phyloP scores from a whole-genome alignment of 2,888 invertebrate genomes.

The Heteropelma amictum region DNA sequence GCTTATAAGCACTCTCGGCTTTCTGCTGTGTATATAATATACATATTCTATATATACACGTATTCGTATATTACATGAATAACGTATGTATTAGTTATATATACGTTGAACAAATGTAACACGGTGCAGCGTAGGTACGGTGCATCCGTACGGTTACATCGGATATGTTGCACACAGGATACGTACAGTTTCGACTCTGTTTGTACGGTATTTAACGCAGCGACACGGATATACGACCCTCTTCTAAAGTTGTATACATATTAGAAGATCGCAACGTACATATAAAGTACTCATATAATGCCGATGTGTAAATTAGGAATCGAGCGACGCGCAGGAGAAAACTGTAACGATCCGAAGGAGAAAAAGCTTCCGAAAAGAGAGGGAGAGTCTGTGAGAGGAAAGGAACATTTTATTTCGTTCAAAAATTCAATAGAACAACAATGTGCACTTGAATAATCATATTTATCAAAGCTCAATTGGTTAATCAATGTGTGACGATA shows the following conservation, averaged over 20 bases:
- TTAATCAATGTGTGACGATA: too few relatives aligned
- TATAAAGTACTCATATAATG: too few relatives aligned
- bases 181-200: conserved; percentile 22
- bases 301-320: too few relatives aligned
- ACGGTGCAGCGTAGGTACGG: conserved; percentile 28
- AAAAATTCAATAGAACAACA: too few relatives aligned
- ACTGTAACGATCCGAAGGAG: too few relatives aligned
- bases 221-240: conserved; percentile 51
- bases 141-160: conserved; percentile 23
- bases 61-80: neutral
- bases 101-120: too few relatives aligned
- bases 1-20: conserved; percentile 43
- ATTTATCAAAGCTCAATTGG: too few relatives aligned
- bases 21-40: conserved; percentile 28
- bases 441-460: too few relatives aligned
- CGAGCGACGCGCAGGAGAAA: too few relatives aligned
- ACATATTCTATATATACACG: neutral
- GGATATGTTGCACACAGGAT: conserved; percentile 41
- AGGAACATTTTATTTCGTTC: too few relatives aligned
- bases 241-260: conserved; percentile 30
- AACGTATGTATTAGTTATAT: neutral
- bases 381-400: too few relatives aligned
- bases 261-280: neutral
- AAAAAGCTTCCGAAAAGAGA: too few relatives aligned
- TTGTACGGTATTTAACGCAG: conserved; percentile 40